Evolutionary conservation across 2,888 invertebrate genomes (phyloP).

Genomic region (Diaperis boleti): DNA sequence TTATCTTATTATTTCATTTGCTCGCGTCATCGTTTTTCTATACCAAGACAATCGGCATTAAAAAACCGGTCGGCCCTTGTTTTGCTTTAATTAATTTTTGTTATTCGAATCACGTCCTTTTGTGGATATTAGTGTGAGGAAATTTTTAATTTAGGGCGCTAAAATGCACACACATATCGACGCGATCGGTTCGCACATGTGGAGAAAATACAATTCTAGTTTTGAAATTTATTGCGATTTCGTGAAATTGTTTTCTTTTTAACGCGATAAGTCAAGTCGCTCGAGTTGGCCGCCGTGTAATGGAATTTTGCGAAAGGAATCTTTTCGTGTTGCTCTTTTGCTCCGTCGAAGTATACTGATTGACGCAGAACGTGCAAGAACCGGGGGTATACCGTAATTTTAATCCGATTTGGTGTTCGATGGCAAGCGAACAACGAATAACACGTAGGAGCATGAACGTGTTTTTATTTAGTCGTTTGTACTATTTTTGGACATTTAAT

Average conservation of each 20-base stretch:
- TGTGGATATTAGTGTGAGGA: constrained; percentile 10
- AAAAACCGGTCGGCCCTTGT: background rate
- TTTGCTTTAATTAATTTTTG: constrained; percentile 33
- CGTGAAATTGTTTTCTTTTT: constrained; percentile 38
- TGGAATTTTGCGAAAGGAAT: constrained; percentile 32
- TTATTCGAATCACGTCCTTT: constrained; percentile 8
- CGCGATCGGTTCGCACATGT: constrained; percentile 41
- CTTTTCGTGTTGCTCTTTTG: constrained; percentile 5
- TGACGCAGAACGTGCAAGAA: too few species aligned
- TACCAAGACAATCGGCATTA: background rate
- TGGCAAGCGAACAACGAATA: too few species aligned
- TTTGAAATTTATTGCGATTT: constrained; percentile 49
- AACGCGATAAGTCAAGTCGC: constrained; percentile 30
- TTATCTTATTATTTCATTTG: constrained; percentile 35
- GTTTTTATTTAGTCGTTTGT: too few species aligned
- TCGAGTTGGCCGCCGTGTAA: constrained; percentile 18
- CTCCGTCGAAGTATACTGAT: too few species aligned
- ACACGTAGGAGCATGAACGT: too few species aligned
- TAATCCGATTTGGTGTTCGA: too few species aligned
- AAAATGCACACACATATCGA: constrained; percentile 31
- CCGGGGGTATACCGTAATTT: too few species aligned
- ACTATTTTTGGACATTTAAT: too few species aligned
- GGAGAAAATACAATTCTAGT: constrained; percentile 47
- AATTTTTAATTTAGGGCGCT: constrained; percentile 10
- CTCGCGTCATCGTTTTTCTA: background rate